Conservation (phyloP, 2,797 vertebrate genomes). For the Falco berigora region DNA sequence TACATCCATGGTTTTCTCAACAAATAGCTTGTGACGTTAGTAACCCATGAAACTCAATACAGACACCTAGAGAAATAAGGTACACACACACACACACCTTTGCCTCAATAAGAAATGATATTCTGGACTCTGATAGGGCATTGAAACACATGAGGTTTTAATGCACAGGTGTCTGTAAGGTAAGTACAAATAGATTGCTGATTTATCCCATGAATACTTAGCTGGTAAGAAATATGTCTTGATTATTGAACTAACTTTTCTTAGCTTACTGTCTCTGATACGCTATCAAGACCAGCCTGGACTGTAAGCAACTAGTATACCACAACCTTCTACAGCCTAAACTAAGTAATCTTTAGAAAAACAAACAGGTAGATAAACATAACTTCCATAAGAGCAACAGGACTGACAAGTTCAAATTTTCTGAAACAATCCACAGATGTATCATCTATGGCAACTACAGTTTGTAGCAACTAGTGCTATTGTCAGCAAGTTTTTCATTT, state of each 20-base stretch:
- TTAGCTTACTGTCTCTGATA: neutral
- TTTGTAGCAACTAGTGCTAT: neutral
- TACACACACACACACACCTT: neutral
- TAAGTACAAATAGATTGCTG: neutral
- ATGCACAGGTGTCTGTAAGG: neutral
- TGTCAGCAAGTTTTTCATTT: neutral
- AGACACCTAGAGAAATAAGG: neutral
- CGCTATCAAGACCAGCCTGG: neutral
- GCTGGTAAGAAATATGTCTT: neutral
- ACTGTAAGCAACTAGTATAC: neutral
- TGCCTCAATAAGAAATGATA: neutral
- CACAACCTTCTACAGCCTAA: neutral
- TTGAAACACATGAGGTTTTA: neutral
- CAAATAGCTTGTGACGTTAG: neutral
- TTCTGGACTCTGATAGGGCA: neutral
- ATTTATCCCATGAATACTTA: neutral
- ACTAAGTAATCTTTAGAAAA: neutral
- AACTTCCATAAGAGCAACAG: neutral
- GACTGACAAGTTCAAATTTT: neutral
- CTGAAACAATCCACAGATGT: neutral
- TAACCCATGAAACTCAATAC: neutral
- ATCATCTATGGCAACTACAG: neutral
- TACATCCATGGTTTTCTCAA: neutral
- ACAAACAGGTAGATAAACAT: neutral
- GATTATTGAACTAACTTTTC: neutral